Base-by-base conservation (phyloP, 1,140 invertebrate genomes). In the Drosophila lini region DNA sequence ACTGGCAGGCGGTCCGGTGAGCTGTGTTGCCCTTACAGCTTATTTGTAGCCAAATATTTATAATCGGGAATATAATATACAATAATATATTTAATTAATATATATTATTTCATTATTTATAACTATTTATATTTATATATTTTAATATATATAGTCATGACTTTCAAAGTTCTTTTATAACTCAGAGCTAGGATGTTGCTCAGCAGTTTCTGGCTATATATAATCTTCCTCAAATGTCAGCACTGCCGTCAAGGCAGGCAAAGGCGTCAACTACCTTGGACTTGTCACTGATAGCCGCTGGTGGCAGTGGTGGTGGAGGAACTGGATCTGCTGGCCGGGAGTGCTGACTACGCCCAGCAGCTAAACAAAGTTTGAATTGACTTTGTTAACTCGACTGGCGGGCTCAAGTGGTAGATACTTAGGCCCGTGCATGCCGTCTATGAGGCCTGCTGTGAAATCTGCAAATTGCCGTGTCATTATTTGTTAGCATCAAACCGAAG, bases 401-500 rank as follows among this genome's bases (percentile, higher is more conserved):
- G 50, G 57, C 69, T 86, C 70, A 74, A 81, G 78, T 78, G 76
- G 59, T 68, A 60, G 62, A 75, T 63, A 62, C 60, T 71, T 76
- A 44, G 61, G 59, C 42, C 34, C 41, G 62, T 59, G 48, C 57
- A 59, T 48, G 45, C 44, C 41, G 22, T 47, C 71, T 52, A 70
- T 68, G 60, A 53, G 69, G 68, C 81, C 76, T 90, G 86, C 86
- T 91, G 83, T 90, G 90, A 91, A 90, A 89, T 91, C 86, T 90
- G 90, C 90, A 91, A 91, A 91, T 91, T 91, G 90, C 86, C 86
- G 84, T 91, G 90, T 90, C 90, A 91, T 91, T 91, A 91, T 91
- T 91, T 91, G 90, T 91, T 91, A 91, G 81, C 69, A 80, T 91
- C 90, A 91, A 91, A 68, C 77, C 65, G 61, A 62, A 59, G 36